Conservation (phyloP, 2,797 vertebrate genomes). For the Centroberyx gerrardi region DNA sequence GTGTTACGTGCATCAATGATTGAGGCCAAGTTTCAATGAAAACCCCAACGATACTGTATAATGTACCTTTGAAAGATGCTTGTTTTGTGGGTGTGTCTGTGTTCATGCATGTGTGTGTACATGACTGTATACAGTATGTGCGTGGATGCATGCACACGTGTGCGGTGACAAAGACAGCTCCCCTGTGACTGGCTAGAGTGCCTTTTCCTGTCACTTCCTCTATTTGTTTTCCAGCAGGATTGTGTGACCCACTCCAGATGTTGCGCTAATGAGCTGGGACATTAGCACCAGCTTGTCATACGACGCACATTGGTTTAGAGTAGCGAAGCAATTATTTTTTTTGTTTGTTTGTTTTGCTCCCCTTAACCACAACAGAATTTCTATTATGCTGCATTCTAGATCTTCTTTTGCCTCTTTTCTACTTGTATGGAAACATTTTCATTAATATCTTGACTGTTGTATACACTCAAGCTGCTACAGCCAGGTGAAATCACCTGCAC, state of each 20-base stretch:
- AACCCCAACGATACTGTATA: conserved; percentile 24
- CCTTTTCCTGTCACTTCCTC: conserved; percentile 54
- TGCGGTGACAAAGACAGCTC: conserved; percentile 43
- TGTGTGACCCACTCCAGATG: conserved; percentile 74
- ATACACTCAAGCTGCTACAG: background rate
- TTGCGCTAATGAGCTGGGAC: conserved; percentile 70
- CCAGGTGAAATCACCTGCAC: conserved; percentile 1
- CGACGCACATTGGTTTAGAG: conserved; percentile 51
- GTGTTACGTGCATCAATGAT: background rate
- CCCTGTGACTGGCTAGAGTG: conserved; percentile 39
- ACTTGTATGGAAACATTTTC: background rate
- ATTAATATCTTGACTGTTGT: background rate
- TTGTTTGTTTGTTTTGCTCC: conserved; percentile 8
- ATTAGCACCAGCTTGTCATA: conserved; percentile 64
- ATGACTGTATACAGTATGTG: conserved; percentile 21
- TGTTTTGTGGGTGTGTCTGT: background rate
- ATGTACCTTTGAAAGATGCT: background rate
- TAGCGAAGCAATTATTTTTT: conserved; percentile 19
- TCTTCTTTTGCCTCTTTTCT: background rate
- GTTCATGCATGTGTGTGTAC: conserved; percentile 20
- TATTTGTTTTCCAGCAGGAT: conserved; percentile 60
- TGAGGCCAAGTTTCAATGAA: conserved; percentile 5
- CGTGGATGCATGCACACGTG: conserved; percentile 22
- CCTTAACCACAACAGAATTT: background rate
- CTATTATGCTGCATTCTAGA: background rate